These are phyloP conservation scores for Hozukius guyotensis DNA, from an alignment of 2,797 vertebrate genomes.

Conservation along the genomic window DNA sequence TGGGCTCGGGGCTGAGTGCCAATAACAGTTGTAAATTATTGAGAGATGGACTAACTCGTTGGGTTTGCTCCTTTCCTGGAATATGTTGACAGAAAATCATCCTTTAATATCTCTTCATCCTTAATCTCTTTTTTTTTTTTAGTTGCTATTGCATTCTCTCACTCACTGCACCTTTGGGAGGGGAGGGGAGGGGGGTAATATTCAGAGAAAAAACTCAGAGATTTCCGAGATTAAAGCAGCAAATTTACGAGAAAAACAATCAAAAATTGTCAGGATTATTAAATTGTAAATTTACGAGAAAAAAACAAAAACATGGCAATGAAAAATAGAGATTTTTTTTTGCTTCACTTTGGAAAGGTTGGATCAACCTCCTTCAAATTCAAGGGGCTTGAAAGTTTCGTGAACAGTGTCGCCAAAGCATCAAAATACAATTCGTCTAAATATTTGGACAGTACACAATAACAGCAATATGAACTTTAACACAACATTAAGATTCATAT, in stretches of 20 bases:
- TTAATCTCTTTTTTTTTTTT: neutral
- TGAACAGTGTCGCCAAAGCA: too few species aligned
- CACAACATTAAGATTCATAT: neutral
- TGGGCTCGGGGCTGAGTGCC: neutral
- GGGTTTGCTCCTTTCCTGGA: slow-evolving; percentile 1
- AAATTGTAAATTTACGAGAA: neutral
- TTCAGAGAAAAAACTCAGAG: neutral
- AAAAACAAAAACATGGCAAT: too few species aligned
- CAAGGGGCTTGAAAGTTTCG: too few species aligned
- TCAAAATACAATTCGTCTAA: neutral
- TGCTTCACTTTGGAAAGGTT: too few species aligned
- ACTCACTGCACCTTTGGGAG: too few species aligned
- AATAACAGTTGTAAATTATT: neutral
- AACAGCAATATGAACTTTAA: neutral
- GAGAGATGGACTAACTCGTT: neutral
- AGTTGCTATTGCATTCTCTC: too few species aligned
- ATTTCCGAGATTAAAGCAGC: neutral
- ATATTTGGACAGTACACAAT: neutral
- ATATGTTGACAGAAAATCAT: slow-evolving; percentile 31
- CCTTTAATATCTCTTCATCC: slow-evolving; percentile 5
- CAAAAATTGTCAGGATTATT: too few species aligned
- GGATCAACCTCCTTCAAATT: too few species aligned
- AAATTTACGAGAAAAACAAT: neutral
- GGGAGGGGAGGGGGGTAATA: neutral
- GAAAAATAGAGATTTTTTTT: too few species aligned